Percentiles rank a stretch among this genome's conserved stretches.
phyloP scores from a whole-genome alignment of 1,140 invertebrate genomes.

The Hypsibius dujardini region DNA sequence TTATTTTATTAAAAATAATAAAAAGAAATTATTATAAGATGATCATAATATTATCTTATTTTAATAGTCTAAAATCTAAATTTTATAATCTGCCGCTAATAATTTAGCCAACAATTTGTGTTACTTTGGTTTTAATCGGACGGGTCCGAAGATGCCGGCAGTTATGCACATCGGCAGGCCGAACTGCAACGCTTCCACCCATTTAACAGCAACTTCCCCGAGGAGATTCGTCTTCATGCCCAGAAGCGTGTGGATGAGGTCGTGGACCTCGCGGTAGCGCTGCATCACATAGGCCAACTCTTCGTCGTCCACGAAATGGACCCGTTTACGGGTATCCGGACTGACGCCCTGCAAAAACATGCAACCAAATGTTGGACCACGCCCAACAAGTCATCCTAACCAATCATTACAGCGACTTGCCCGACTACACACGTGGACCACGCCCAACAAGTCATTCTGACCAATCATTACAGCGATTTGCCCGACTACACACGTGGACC shows the following conservation, averaged over 20 bases:
- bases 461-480: too few species aligned
- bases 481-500: too few species aligned
- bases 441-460: too few species aligned
- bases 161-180: conserved; percentile 71
- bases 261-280: conserved; percentile 85
- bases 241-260: conserved; percentile 73
- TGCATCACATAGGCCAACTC: conserved; percentile 89
- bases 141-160: conserved; percentile 66
- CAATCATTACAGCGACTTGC: too few species aligned
- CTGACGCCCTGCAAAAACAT: conserved; percentile 52
- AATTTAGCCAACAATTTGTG: conserved; percentile 16
- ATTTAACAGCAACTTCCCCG: conserved; percentile 84
- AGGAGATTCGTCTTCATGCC: conserved; percentile 90
- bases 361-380: too few species aligned
- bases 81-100: background rate
- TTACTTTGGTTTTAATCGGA: conserved; percentile 59
- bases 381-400: too few species aligned
- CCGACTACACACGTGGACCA: too few species aligned
- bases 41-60: conserved; percentile 19
- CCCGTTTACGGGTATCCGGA: conserved; percentile 66
- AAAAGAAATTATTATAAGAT: background rate
- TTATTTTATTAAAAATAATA: background rate
- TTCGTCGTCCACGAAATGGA: conserved; percentile 75
- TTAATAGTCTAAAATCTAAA: background rate
- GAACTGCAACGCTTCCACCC: conserved; percentile 83